Base-by-base conservation (phyloP, 2,797 vertebrate genomes). In the Periparus ater region DNA sequence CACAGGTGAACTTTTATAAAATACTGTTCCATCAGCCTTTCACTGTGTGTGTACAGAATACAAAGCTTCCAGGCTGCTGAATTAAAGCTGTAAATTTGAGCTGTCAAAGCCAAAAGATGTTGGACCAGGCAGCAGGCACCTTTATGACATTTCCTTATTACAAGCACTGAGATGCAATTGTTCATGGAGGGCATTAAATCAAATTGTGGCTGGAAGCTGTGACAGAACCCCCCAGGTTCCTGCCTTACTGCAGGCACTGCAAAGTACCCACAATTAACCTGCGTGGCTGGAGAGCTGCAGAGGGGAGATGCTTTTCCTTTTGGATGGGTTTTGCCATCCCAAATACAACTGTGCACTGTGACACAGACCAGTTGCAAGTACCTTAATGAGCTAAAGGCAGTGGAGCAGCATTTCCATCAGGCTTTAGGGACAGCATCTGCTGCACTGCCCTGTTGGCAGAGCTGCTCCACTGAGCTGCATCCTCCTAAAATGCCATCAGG, bases 1-100 rank as follows among this genome's bases (percentile, higher is more conserved):
- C 65, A 57, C 74, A 87, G 85, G 93, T 90, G 72, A 79, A 82
- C 57, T 79, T 75, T 17, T 27, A 63, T 91, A 70, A 96, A 91
- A 95, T 82, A 86, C 10, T 40, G 29, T 61, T 85, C 91, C 30
- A 45, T 40, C 74, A 73, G 79, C 75, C 73, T 47, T 86, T 81
- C 77, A n/a, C 74, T 10, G 26, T 73, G 63, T 66, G 71, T 85
- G 57, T 67, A 60, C 73, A 76, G 88, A 94, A 76, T 60, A 88
- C 63, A 81, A 87, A 77, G 84, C 93, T 94, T 68, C 88, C 68
- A 91, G 79, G 51, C 76, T 74, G 36, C 73, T 91, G 95, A 96
- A 97, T 97, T 96, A 97, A 97, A 96, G 89, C 96, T 94, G 94
- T 96, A 96, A 96, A 97, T 97, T 89, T 87, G 61, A 91, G 53